Percentiles rank a stretch among this genome's conserved stretches.
Conservation (phyloP, 2,888 invertebrate genomes). For the Charanyca ferruginea region DNA sequence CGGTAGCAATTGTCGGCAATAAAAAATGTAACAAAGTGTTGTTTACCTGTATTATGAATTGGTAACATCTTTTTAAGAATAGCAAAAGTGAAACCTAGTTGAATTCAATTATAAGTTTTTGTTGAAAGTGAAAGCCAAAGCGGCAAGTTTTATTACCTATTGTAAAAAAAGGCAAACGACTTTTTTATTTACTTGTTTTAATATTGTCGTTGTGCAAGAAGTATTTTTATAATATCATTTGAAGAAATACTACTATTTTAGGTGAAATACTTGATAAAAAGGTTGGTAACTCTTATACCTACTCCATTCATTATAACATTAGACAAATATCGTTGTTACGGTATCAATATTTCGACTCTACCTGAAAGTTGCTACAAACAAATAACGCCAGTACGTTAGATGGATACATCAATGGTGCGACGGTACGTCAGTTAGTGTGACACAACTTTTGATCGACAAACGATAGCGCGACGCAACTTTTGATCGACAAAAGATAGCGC, state of each 20-base stretch:
- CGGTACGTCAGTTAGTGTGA: no score
- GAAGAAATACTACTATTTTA: constrained; percentile 4
- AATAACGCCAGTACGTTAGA: no score
- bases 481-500: no score
- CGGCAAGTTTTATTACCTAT: constrained; percentile 61
- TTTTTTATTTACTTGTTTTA: constrained; percentile 55
- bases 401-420: no score
- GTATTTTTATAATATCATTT: constrained; percentile 19
- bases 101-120: constrained; percentile 74
- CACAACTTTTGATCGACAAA: no score
- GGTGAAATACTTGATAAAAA: no score
- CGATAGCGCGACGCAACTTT: no score
- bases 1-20: constrained; percentile 67
- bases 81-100: constrained; percentile 79
- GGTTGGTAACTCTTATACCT: no score
- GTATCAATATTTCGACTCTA: no score
- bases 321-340: no score
- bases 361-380: no score
- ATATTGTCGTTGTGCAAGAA: constrained; percentile 37
- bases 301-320: no score
- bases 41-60: constrained; percentile 75
- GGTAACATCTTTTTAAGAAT: constrained; percentile 74
- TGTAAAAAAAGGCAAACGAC: constrained; percentile 58
- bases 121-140: constrained; percentile 83
- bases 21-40: constrained; percentile 67